Base-by-base conservation (phyloP, 2,113 vertebrate species). In the Corythornis vintsioides region DNA sequence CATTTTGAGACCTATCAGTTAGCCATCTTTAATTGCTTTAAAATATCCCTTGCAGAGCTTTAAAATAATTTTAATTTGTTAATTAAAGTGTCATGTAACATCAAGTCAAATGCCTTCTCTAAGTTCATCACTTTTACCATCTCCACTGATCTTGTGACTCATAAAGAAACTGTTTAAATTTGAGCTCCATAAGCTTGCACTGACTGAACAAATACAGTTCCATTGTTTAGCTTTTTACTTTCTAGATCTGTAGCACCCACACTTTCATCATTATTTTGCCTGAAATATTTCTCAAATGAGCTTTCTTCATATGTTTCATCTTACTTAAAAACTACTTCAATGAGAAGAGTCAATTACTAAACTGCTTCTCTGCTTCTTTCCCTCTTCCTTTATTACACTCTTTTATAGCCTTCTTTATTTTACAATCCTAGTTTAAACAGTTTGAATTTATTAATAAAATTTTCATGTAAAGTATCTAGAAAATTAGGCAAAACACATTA, bases 1-100 rank as follows among this genome's bases (percentile, higher is more conserved):
- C 77, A 90, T 92, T 88, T 91, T 78, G 70, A 90, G 86, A 90
- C 50, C 70, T 86, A 72, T 75, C 80, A 61, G 63, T 91, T 91
- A 89, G n/a, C 57, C 38, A 53, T 88, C 70, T 77, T 90, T 92
- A 88, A 86, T 92, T 16, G 6, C 43, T 84, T 90, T 84, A 15
- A 89, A 86, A 89, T 91, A 76, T 52, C 33, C 40, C 57, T 88
- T 81, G 48, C 88, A 88, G 83, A 86, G 29, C 40, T 88, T 83
- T 88, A 42, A 81, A 95, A 67, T 84, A 81, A 33, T 65, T 84
- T 71, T 50, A 35, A 43, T 77, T 83, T 92, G 55, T 93, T 93
- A 93, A 93, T 90, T 92, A 53, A 88, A 90, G 10, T 84, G 61
- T 42, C 80, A 65, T 78, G 69, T 78, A 83, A 45, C 42, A 86